Base-by-base conservation (phyloP, 1,140 invertebrate species). In the Marisa cornuarietis region DNA sequence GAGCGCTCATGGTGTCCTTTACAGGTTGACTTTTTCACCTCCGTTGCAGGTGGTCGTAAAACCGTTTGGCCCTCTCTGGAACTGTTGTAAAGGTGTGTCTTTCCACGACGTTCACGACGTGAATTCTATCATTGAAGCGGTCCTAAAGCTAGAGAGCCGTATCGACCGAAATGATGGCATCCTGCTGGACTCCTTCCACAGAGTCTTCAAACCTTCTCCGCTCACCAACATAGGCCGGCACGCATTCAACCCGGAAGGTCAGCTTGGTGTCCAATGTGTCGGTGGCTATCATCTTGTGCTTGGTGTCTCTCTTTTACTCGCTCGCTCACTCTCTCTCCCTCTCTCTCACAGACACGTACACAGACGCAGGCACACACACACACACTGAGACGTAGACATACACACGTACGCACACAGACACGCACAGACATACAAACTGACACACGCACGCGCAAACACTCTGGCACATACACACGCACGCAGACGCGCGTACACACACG, bases 41-140 rank as follows among this genome's bases (percentile, higher is more conserved):
- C 42, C 81, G 10, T 83, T 77, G 24, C 54, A 87, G 85, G 79
- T 87, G 72, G 86, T 87, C 5, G 85, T 87, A 0, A 87, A 87
- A 78, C 86, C 86, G 5, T 87, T 83, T 0, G 85, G 86, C 71
- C 54, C 81, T 11, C 68, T 73, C 7, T 84, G 82, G 82, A 80
- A 83, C 66, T 84, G 83, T 0, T 84, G 86, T 71, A 68, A 83
- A 14, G 81, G 82, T 22, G 85, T 87, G 13, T 80, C 83, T 11
- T 83, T 81, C 63, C 83, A 87, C 61, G 52, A 72, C 51, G 52
- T n/a, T 9, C 71, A n/a, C 51, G 79, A 85, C 66, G 16, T 78
- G 0, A 69, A 69, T 6, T 58, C 54, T 9, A 78, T 87, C 9
- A 26, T 72, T 61, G 26, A 75, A 8, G 83, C 84, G 13, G 81